phyloP scores from a whole-genome alignment of 2,888 invertebrate genomes.

The Anarsia innoxiella region DNA sequence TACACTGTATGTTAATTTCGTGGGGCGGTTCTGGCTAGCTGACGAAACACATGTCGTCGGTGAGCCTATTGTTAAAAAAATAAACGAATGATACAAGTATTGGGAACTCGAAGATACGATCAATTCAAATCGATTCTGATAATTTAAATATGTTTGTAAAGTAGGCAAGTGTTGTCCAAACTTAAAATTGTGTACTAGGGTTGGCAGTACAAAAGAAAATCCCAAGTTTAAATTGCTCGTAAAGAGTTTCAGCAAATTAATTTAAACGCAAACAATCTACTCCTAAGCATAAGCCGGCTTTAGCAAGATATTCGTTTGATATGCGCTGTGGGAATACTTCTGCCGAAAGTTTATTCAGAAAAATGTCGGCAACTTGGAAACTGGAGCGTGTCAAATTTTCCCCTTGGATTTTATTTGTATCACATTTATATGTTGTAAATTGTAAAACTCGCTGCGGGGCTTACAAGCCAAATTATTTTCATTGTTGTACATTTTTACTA shows the following conservation, averaged over 20 bases:
- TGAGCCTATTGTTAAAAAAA: conserved; percentile 50
- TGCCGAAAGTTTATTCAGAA: conserved; percentile 22
- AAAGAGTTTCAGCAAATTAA: conserved; percentile 10
- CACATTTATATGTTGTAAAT: neutral
- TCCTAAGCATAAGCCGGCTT: conserved; percentile 21
- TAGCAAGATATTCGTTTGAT: conserved; percentile 37
- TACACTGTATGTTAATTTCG: conserved; percentile 59
- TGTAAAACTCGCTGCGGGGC: conserved; percentile 5
- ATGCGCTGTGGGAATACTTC: conserved; percentile 33
- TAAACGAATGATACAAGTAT: conserved; percentile 36
- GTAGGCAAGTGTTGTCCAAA: too few relatives aligned
- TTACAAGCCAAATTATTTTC: neutral
- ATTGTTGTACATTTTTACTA: conserved; percentile 2
- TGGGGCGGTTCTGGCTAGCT: conserved; percentile 53
- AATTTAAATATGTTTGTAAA: conserved; percentile 4
- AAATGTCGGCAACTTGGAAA: conserved; percentile 24
- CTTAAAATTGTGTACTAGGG: neutral
- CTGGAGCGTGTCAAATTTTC: conserved; percentile 7
- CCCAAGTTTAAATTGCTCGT: neutral
- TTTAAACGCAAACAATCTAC: conserved; percentile 16
- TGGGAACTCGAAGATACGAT: conserved; percentile 43
- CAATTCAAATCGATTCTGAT: conserved; percentile 15
- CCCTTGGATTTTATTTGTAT: conserved; percentile 7
- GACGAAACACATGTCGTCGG: conserved; percentile 63
- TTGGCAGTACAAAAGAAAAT: neutral